A percentile compares a stretch with the other conserved stretches of the same genome.
Conservation (phyloP, 2,797 vertebrate genomes). For the Chrosomus eos region DNA sequence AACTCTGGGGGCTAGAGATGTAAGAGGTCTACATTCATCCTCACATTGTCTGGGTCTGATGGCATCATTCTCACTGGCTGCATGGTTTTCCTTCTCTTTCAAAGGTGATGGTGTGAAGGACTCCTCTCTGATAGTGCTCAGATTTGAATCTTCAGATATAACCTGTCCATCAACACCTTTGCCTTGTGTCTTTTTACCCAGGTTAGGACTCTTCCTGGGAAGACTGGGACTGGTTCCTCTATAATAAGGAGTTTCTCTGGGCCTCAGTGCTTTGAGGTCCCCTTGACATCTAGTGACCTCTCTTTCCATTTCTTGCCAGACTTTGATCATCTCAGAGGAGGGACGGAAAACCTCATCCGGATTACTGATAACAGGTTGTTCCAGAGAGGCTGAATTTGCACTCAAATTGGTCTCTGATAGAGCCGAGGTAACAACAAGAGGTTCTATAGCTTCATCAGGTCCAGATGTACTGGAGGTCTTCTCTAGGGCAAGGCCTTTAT, state of each 20-base stretch:
- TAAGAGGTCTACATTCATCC: slow-evolving; percentile 48
- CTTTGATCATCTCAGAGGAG: slow-evolving; percentile 81
- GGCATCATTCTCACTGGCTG: slow-evolving; percentile 56
- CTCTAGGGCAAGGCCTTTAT: slow-evolving; percentile 51
- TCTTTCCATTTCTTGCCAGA: slow-evolving; percentile 85
- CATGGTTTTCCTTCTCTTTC: slow-evolving; percentile 44
- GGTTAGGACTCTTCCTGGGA: slow-evolving; percentile 36
- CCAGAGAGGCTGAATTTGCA: background rate
- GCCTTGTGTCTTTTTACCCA: slow-evolving; percentile 30
- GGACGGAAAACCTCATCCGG: slow-evolving; percentile 78
- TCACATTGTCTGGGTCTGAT: slow-evolving; percentile 35
- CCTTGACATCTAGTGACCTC: slow-evolving; percentile 56
- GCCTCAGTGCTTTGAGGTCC: slow-evolving; percentile 36
- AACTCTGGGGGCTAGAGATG: slow-evolving; percentile 54
- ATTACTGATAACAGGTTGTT: slow-evolving; percentile 50
- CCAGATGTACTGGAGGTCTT: background rate
- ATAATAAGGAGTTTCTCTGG: slow-evolving; percentile 20
- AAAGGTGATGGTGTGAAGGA: slow-evolving; percentile 57
- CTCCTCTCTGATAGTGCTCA: slow-evolving; percentile 72
- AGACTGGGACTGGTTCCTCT: background rate
- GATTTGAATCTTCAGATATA: slow-evolving; percentile 74
- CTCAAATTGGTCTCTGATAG: slow-evolving; percentile 15
- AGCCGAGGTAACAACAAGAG: background rate
- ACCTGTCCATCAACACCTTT: slow-evolving; percentile 67
- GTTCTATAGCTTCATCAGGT: background rate